phyloP scores from a whole-genome alignment of 2,888 invertebrate species.

The Chrysina gloriosa region DNA sequence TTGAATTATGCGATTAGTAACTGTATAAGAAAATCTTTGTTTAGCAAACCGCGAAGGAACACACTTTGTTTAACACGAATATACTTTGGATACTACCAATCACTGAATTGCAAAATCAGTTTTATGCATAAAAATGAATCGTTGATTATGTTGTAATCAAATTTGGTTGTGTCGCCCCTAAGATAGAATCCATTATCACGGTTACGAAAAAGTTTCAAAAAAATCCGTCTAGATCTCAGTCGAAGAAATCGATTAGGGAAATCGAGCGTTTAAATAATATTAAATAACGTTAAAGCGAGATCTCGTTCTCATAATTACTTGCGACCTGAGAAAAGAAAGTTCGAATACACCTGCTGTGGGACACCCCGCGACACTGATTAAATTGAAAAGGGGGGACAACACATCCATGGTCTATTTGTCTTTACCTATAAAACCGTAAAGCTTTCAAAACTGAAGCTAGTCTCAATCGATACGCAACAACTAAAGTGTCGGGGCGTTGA shows the following conservation, averaged over 20 bases:
- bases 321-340: slow-evolving; percentile 39
- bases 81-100: slow-evolving; percentile 1
- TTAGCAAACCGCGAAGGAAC: not conserved
- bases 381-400: slow-evolving; percentile 15
- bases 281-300: slow-evolving; percentile 13
- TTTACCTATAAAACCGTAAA: slow-evolving; percentile 31
- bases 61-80: not conserved
- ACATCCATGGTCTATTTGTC: slow-evolving; percentile 35
- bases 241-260: not conserved
- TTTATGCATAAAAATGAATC: not conserved
- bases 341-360: slow-evolving; percentile 13
- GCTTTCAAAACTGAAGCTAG: not conserved
- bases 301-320: slow-evolving; percentile 11
- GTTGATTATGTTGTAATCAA: not conserved
- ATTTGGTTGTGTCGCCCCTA: not conserved
- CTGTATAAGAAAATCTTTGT: too few species aligned
- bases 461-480: not conserved
- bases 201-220: slow-evolving; percentile 2
- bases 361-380: slow-evolving; percentile 3
- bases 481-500: not conserved
- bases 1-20: too few species aligned
- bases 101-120: not conserved
- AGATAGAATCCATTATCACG: not conserved
- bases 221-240: not conserved
- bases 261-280: not conserved